Base-by-base conservation (phyloP, 2,797 vertebrate species). In the Sebastes matsubarae region DNA sequence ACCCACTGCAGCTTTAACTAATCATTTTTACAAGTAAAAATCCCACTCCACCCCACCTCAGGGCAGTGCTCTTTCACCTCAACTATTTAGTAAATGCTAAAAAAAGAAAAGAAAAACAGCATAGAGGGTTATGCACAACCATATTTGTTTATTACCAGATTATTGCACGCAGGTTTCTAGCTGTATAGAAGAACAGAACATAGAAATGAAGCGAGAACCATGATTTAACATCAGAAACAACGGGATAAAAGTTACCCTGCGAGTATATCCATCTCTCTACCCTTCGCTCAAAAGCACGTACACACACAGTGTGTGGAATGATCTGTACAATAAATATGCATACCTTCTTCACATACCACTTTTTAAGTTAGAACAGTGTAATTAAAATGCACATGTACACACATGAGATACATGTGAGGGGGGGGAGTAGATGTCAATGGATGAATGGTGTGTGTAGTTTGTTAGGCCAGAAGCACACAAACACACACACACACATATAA, bases 221-320 rank as follows among this genome's bases (percentile, higher is more conserved):
- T 59, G 34, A 65, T 81, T 79, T 55, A 64, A 87, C 68, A 46
- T 81, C 59, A 73, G 72, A 82, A 79, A 86, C 36, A 18, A 72
- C 6, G 22, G 65, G 50, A 75, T 73, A n/a, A 72, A 75, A 66
- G 54, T 72, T 50, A 80, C 65, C 61, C 68, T 67, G 69, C 27
- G 29, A 68, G 65, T 58, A 34, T 68, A 34, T 71, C 64, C 36
- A 58, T 69, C 82, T 66, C 65, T 71, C 67, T 79, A 55, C 68
- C 71, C 20, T 75, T 75, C 2, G 2, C 52, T 73, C 79, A 69
- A 63, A 76, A 68, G 58, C 71, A 83, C 84, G 80, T 64, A 88
- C 79, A 89, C 88, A 92, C 87, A 89, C 80, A 82, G 79, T 87
- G 87, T 87, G 86, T 85, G 85, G 67, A 88, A 91, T 86, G 80